A percentile compares a stretch with the other conserved stretches of the same genome.
These are phyloP conservation scores for rabbit (Oryctolagus cuniculus) DNA, from an alignment of 2,113 vertebrate species.

Conservation along the genomic window mOryCun1.1 NC_091432.1:160223501-160224000, in stretches of 20 bases:
- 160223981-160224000: neutral
- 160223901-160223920: neutral
- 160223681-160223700: neutral
- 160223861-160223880: neutral
- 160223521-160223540: too few relatives aligned
- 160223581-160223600: too few relatives aligned
- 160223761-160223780: neutral
- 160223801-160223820: neutral
- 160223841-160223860: constrained; percentile 4
- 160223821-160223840: neutral
- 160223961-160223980: neutral
- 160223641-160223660: too few relatives aligned
- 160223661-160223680: too few relatives aligned
- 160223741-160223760: neutral
- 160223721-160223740: neutral
- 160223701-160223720: neutral
- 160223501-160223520: too few relatives aligned
- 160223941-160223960: neutral
- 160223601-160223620: too few relatives aligned
- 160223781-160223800: constrained; percentile 20
- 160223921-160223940: neutral
- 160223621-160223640: too few relatives aligned
- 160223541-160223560: too few relatives aligned
- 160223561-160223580: too few relatives aligned
- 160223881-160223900: neutral